Conservation (phyloP, 92 coral and sea anemone species). For the Porites evermanni region DNA sequence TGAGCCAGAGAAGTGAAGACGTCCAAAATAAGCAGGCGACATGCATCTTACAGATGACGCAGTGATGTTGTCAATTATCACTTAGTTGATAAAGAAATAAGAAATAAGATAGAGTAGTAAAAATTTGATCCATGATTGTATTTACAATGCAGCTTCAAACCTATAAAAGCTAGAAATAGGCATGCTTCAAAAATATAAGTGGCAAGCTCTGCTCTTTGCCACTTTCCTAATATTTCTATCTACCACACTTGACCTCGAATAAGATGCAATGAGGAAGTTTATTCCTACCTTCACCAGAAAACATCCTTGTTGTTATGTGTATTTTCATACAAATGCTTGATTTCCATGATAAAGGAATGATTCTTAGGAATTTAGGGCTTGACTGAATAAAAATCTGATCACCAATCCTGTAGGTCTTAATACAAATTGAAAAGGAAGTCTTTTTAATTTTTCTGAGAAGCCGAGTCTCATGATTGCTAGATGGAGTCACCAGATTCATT, state of each 20-base stretch:
- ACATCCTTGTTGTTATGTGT: background rate
- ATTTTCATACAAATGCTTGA: conserved; percentile 18
- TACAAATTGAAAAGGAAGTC: background rate
- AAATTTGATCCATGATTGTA: background rate
- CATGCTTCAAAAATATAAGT: no score
- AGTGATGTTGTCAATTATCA: background rate
- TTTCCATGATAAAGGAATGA: conserved; percentile 13
- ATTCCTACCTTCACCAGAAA: background rate
- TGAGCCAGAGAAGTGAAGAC: background rate
- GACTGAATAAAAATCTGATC: fast-evolving
- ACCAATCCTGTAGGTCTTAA: background rate
- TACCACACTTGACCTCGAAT: no score
- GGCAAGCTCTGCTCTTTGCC: no score
- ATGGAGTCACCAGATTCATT: no score
- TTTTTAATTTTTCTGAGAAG: no score
- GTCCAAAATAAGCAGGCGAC: conserved; percentile 33
- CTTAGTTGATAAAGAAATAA: background rate
- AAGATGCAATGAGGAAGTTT: no score
- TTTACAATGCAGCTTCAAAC: no score
- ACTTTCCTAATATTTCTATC: no score
- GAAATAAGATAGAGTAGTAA: background rate
- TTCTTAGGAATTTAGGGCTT: background rate
- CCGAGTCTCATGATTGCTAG: no score
- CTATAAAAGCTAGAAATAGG: no score
- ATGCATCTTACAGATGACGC: conserved; percentile 31